A percentile compares a stretch with the other conserved stretches of the same genome.
Evolutionary conservation across 2,113 vertebrate species (phyloP).

Genomic region (Athene cunicularia): DNA sequence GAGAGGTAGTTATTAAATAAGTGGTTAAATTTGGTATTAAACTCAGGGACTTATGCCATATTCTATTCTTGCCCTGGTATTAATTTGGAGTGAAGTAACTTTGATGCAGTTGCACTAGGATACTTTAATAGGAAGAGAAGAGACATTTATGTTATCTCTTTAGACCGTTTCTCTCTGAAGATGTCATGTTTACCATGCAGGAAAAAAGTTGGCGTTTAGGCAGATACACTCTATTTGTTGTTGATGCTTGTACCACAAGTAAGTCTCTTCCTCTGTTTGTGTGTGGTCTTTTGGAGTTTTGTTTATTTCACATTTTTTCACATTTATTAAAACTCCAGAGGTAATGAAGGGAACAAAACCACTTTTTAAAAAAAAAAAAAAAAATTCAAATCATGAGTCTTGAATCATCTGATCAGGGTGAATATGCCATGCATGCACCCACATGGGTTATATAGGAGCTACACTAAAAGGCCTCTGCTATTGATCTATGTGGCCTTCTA

Average conservation of each 20-base stretch:
- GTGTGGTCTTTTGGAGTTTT: background rate
- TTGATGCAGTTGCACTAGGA: background rate
- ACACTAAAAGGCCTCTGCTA: background rate
- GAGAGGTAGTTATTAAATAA: background rate
- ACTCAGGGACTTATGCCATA: background rate
- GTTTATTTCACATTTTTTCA: background rate
- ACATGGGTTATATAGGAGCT: rapidly evolving
- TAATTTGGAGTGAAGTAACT: background rate
- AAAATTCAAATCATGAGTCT: background rate
- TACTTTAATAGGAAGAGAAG: background rate
- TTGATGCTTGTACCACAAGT: background rate
- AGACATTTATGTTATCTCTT: background rate
- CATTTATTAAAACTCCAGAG: background rate
- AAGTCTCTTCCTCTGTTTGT: background rate
- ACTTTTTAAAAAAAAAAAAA: background rate
- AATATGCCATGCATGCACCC: background rate
- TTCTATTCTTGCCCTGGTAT: background rate
- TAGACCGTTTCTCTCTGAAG: background rate
- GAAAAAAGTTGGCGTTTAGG: background rate
- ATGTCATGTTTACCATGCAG: background rate
- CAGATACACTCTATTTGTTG: background rate
- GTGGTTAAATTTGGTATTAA: no score
- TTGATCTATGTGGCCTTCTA: background rate
- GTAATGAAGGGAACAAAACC: background rate
- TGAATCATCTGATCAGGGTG: background rate